phyloP scores from a whole-genome alignment of 2,888 invertebrate genomes.

The Sinhomidia bicolor region DNA sequence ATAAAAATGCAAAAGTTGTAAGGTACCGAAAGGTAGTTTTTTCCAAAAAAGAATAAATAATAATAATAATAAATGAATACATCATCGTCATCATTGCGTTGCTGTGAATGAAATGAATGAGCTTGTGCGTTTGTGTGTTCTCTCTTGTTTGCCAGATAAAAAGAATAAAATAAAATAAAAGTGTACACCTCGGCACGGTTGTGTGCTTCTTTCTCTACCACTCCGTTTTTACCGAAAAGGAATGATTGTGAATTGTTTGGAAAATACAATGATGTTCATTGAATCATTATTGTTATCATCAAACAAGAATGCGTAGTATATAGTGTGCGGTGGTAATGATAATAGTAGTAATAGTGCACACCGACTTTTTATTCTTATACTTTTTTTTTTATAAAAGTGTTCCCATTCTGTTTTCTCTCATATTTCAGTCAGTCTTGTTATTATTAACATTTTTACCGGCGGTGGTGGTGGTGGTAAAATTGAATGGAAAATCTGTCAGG shows the following conservation, averaged over 20 bases:
- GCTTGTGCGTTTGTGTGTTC: slow-evolving; percentile 19
- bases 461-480: neutral
- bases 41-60: neutral
- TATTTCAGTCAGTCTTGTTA: slow-evolving; percentile 1
- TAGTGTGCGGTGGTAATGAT: no score
- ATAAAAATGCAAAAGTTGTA: neutral
- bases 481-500: slow-evolving; percentile 2
- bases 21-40: neutral
- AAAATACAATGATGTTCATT: no score
- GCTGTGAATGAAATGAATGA: neutral
- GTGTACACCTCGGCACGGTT: neutral
- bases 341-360: no score
- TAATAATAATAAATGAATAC: slow-evolving; percentile 26
- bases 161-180: slow-evolving; percentile 24
- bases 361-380: no score
- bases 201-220: neutral
- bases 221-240: neutral
- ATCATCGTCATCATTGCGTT: slow-evolving; percentile 10
- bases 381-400: neutral
- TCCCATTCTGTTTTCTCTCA: slow-evolving; percentile 20
- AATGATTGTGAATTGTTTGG: neutral
- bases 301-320: no score
- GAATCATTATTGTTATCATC: no score
- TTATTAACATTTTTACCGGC: neutral
- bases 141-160: slow-evolving; percentile 35